These are phyloP conservation scores for Lamproptera curius DNA, from an alignment of 2,888 invertebrate species.

Conservation along the genomic window DNA sequence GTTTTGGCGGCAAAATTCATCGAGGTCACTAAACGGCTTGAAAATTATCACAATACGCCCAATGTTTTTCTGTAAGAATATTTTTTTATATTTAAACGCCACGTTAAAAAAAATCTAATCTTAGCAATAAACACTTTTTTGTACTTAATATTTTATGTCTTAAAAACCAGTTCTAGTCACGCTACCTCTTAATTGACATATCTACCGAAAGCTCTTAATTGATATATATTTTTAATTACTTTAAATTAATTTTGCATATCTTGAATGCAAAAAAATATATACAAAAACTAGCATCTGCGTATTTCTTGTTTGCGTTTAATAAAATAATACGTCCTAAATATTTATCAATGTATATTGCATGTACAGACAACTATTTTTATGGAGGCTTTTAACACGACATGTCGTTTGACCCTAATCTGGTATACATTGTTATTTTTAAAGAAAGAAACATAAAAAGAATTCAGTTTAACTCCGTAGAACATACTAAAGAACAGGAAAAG, in stretches of 20 bases:
- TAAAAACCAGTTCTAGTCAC: background rate
- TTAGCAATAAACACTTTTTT: background rate
- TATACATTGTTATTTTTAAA: slow-evolving; percentile 58
- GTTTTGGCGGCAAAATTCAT: slow-evolving; percentile 4
- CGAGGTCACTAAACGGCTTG: background rate
- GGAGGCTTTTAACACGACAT: too few species aligned
- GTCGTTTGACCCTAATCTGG: slow-evolving; percentile 67
- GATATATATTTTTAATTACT: too few species aligned
- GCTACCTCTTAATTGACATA: too few species aligned
- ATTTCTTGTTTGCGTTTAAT: too few species aligned
- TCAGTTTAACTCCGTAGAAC: slow-evolving; percentile 51
- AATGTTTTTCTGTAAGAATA: background rate
- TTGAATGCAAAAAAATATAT: too few species aligned
- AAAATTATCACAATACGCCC: background rate
- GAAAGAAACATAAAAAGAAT: slow-evolving; percentile 57
- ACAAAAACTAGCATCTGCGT: too few species aligned
- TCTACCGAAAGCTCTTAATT: too few species aligned
- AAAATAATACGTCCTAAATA: too few species aligned
- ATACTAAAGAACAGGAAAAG: slow-evolving; percentile 18
- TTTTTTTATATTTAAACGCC: background rate
- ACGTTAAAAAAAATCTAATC: background rate
- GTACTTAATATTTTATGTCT: background rate
- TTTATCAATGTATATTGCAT: too few species aligned
- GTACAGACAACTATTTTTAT: too few species aligned
- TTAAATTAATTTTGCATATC: too few species aligned